Base-by-base conservation (phyloP, 2,797 vertebrate genomes). In the Enteromius unitaeniatus region DNA sequence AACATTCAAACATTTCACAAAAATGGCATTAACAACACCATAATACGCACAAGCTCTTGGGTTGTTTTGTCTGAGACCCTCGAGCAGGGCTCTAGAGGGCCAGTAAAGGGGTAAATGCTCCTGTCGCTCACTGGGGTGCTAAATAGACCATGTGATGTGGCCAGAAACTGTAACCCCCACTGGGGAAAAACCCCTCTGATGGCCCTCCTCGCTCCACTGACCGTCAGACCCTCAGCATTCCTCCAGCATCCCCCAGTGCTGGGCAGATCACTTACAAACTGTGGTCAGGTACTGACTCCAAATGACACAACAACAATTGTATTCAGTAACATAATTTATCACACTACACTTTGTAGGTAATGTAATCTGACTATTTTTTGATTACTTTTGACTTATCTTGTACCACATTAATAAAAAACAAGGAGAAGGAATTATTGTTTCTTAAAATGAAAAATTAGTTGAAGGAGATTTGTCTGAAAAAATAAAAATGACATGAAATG, bases 151-250 rank as follows among this genome's bases (percentile, higher is more conserved):
- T 94, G 93, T 94, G 92, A 95, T 92, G 90, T 90, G 89, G 88
- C 90, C 87, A 91, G 86, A 87, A 83, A 90, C 91, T 90, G 87
- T 76, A 85, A 89, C 91, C 91, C 90, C 92, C 92, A 93, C 91
- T 92, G 92, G 94, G 94, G 94, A 92, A 89, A 83, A 90, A 91
- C 86, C 86, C 79, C 81, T 84, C 94, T 94, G 93, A 94, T 92
- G 93, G 93, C 89, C 92, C 93, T 93, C 95, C 93, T 92, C 94
- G 96, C 96, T 96, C 93, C 94, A 93, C 89, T 81, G 91, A 91
- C 94, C 95, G 90, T 92, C 92, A 93, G 93, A 95, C 94, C 91
- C 87, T 88, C 92, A 95, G 94, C 96, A 96, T 97, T 97, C 96
- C 96, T 94, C 87, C 88, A 95, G 89, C 94, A 95, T 86, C 93